These are phyloP conservation scores for Drosophila suboccidentalis DNA, from an alignment of 2,888 invertebrate species.

Conservation along the genomic window DNA sequence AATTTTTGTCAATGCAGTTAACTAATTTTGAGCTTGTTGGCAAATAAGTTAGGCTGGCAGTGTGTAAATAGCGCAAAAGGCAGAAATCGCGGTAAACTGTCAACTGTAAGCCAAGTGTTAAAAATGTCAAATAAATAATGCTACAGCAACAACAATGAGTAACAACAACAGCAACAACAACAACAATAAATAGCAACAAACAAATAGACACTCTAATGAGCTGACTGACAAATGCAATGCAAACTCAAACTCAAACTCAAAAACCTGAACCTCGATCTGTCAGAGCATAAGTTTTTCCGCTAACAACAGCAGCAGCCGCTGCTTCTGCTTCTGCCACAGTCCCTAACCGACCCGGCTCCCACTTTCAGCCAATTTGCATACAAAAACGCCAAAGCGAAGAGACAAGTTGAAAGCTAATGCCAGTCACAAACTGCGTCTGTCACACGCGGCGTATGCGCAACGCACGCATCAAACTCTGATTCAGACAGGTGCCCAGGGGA, in stretches of 20 bases:
- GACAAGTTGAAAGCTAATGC: conserved; percentile 49
- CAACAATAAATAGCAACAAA: conserved; percentile 26
- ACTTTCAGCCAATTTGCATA: conserved; percentile 67
- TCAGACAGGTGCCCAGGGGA: conserved; percentile 1
- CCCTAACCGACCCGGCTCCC: background rate
- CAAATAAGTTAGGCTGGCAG: conserved; percentile 38
- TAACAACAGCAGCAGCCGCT: conserved; percentile 24
- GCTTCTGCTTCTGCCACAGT: background rate
- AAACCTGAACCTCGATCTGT: conserved; percentile 53
- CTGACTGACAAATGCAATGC: conserved; percentile 62
- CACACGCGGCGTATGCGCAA: conserved; percentile 70
- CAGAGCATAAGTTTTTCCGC: conserved; percentile 51
- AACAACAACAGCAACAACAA: conserved; percentile 26
- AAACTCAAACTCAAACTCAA: conserved; percentile 41
- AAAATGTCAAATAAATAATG: conserved; percentile 74
- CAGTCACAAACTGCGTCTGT: conserved; percentile 39
- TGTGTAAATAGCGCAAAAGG: conserved; percentile 50
- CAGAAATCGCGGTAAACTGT: conserved; percentile 50
- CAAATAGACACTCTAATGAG: conserved; percentile 67
- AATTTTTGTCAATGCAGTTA: conserved; percentile 49
- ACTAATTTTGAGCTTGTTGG: conserved; percentile 70
- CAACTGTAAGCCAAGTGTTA: conserved; percentile 64
- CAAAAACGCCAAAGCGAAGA: conserved; percentile 48
- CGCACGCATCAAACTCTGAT: conserved; percentile 25
- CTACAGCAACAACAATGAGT: conserved; percentile 41